Percentiles rank a stretch among this genome's conserved stretches.
Evolutionary conservation across 1,140 invertebrate species (phyloP).

Genomic region (Drosophila sechellia): DNA sequence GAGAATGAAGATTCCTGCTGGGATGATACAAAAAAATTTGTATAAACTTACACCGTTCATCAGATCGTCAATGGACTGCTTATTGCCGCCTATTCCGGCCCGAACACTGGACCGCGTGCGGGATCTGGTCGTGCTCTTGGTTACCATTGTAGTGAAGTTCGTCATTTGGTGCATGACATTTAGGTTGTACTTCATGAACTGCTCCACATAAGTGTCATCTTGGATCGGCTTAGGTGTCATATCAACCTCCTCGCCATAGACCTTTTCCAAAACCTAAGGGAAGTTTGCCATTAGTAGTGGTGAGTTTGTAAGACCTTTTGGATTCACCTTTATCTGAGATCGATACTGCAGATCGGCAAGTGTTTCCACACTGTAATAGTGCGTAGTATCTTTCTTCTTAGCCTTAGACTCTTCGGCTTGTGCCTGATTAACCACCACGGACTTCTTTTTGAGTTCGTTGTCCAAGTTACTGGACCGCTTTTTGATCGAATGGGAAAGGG

Average conservation of each 20-base stretch:
- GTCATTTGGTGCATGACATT: conserved; percentile 42
- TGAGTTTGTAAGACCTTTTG: background rate
- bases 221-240: conserved; percentile 54
- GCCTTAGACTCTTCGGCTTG: background rate
- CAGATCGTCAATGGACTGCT: conserved; percentile 69
- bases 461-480: background rate
- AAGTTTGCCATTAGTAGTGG: background rate
- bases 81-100: conserved; percentile 56
- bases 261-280: conserved; percentile 39
- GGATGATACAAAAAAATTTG: too few species aligned
- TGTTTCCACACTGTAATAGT: conserved; percentile 52
- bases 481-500: too few species aligned
- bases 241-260: conserved; percentile 40
- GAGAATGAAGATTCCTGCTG: background rate
- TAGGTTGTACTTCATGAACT: conserved; percentile 46
- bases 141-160: conserved; percentile 4
- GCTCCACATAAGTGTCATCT: conserved; percentile 1
- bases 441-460: conserved; percentile 29
- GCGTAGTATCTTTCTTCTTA: conserved; percentile 17
- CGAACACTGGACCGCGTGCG: conserved; percentile 56
- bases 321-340: conserved; percentile 43
- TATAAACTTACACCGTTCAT: conserved; percentile 48
- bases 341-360: conserved; percentile 29
- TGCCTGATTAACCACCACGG: conserved; percentile 30
- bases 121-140: background rate